Percentiles rank a stretch among this genome's conserved stretches.
phyloP scores from a whole-genome alignment of 2,888 invertebrate genomes.

The Omphaloscelis lunosa region DNA sequence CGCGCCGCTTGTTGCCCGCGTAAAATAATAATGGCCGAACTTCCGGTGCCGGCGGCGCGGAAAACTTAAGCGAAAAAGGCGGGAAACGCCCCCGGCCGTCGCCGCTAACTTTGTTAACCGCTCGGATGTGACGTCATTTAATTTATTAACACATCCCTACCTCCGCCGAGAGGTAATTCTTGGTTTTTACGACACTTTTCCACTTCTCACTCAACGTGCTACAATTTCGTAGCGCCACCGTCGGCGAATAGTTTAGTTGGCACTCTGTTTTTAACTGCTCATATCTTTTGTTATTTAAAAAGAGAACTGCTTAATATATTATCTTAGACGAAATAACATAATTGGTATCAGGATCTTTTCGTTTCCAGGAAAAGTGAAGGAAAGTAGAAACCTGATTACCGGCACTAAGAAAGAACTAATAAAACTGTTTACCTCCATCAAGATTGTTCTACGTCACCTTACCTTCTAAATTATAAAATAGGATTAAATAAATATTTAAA shows the following conservation, averaged over 20 bases:
- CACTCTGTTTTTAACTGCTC: constrained; percentile 25
- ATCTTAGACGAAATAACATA: background rate
- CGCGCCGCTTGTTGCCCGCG: constrained; percentile 91
- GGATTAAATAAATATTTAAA: constrained; percentile 13
- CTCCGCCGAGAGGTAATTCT: constrained; percentile 79
- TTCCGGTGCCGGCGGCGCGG: constrained; percentile 91
- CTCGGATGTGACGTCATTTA: constrained; percentile 89
- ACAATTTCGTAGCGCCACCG: constrained; percentile 71
- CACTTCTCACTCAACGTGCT: constrained; percentile 80
- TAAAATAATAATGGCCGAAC: constrained; percentile 91
- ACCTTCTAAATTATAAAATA: background rate
- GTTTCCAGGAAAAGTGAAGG: background rate
- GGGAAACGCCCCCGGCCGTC: constrained; percentile 88
- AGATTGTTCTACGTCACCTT: background rate
- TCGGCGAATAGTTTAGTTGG: constrained; percentile 61
- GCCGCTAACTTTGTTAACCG: constrained; percentile 86
- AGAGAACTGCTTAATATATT: background rate
- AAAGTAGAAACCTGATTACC: background rate
- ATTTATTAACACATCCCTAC: constrained; percentile 90
- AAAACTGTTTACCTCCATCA: background rate
- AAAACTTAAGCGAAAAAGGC: constrained; percentile 89
- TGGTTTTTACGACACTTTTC: constrained; percentile 84
- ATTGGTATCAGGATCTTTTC: background rate
- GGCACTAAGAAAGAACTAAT: background rate
- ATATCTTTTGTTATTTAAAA: constrained; percentile 4